Evolutionary conservation across 2,888 invertebrate species (phyloP).

Genomic region (Agrypnus murinus): DNA sequence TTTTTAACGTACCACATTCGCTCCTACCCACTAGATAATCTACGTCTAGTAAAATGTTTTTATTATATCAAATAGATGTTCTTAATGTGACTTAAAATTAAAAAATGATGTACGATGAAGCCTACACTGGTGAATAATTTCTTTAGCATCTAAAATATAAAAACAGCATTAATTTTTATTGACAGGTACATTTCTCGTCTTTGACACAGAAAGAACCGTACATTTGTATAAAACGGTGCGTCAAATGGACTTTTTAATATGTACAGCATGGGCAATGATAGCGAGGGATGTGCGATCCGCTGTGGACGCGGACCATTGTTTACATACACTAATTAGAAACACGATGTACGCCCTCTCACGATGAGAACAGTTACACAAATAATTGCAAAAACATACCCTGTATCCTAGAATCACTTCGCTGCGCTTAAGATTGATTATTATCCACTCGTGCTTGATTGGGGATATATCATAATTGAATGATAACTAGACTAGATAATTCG

Average conservation of each 20-base stretch:
- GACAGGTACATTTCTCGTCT: constrained; percentile 66
- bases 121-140: constrained; percentile 38
- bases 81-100: constrained; percentile 10
- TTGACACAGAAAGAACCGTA: constrained; percentile 66
- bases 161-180: constrained; percentile 56
- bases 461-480: constrained; percentile 60
- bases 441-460: constrained; percentile 69
- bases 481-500: constrained; percentile 57
- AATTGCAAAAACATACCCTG: constrained; percentile 96
- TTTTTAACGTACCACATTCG: constrained; percentile 39
- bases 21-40: constrained; percentile 42
- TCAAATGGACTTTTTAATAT: constrained; percentile 68
- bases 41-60: constrained; percentile 38
- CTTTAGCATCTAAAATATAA: constrained; percentile 62
- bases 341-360: constrained; percentile 54
- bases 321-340: constrained; percentile 62
- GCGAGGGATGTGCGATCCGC: constrained; percentile 62
- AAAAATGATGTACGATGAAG: constrained; percentile 41
- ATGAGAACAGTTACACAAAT: constrained; percentile 76
- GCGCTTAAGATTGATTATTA: constrained; percentile 71
- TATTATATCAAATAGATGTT: constrained; percentile 30
- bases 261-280: constrained; percentile 68
- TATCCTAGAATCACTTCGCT: constrained; percentile 90
- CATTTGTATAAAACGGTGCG: constrained; percentile 68
- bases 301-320: constrained; percentile 60